Base-by-base conservation (phyloP, 1,140 invertebrate genomes). In the Drosophila ohnishii region DNA sequence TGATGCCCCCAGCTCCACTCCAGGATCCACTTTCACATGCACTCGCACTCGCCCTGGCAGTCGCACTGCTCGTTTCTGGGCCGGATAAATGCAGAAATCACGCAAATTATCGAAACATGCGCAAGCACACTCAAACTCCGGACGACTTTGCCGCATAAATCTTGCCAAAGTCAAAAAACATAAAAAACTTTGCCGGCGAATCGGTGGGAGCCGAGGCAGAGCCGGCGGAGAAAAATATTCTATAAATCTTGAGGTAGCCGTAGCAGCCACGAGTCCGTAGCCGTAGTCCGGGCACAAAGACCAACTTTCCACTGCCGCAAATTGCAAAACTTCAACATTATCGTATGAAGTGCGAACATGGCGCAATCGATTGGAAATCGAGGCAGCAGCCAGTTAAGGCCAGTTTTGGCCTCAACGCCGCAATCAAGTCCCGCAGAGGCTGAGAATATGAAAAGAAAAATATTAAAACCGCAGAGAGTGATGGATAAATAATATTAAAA, bases 101-200 rank as follows among this genome's bases (percentile, higher is more conserved):
- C 84, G 84, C 85, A 88, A 88, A 88, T 88, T 88, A 88, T 88
- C 84, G 85, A 89, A 88, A 88, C 77, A 88, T 89, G 84, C 85
- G 74, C 70, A 80, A 78, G 77, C 77, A 84, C 84, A 89, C 87
- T 40, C 57, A 71, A 88, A 66, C 80, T 80, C 60, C 62, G 40
- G 47, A 34, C 76, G 83, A 87, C 78, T 86, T 75, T 86, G 82
- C 82, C 75, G 83, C 83, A 87, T 88, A 88, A 87, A 88, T 88
- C 83, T 87, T 77, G 64, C 51, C 56, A 74, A 80, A 88, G 74
- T 84, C 73, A 53, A 80, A 78, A 71, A 69, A 53, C 40, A 75
- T 28, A 53, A 61, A 66, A 61, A 71, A 66, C 60, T 80, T 57
- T 79, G 13, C 58, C 62, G 30, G 35, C 66, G 44, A 63, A 75